Percentiles rank a stretch among this genome's conserved stretches.
phyloP scores from a whole-genome alignment of 2,113 vertebrate species.

The Marcusenius ussheri region DNA sequence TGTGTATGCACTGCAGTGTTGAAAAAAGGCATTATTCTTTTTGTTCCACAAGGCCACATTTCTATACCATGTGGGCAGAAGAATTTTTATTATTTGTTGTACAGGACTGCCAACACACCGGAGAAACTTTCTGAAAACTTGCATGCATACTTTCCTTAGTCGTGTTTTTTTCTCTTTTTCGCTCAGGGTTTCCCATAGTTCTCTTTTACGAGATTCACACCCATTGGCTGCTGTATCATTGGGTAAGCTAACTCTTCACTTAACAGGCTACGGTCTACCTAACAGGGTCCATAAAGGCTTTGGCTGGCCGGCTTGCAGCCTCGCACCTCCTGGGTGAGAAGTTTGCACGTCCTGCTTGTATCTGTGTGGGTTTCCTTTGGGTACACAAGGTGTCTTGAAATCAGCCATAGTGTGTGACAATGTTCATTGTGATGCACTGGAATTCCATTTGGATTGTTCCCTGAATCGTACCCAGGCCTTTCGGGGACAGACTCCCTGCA shows the following conservation, averaged over 20 bases:
- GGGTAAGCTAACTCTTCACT: neutral
- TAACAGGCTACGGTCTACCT: neutral
- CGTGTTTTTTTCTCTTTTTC: neutral
- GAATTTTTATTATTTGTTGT: neutral
- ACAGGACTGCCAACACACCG: neutral
- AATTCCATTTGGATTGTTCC: neutral
- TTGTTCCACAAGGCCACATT: neutral
- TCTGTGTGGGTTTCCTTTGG: neutral
- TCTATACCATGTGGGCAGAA: neutral
- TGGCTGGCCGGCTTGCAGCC: neutral
- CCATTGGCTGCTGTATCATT: neutral
- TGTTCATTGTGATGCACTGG: neutral
- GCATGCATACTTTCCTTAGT: neutral
- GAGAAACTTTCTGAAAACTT: neutral
- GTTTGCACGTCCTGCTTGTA: neutral
- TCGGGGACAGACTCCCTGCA: neutral
- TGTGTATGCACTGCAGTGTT: neutral
- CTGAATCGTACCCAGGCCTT: neutral
- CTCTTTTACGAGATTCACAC: neutral
- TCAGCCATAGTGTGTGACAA: neutral
- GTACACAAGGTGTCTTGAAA: neutral
- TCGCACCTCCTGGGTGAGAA: neutral
- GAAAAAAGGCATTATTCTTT: neutral
- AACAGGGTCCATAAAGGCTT: neutral
- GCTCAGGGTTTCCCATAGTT: neutral